Evolutionary conservation across 2,888 invertebrate genomes (phyloP).

Genomic region (Oligia latruncula): DNA sequence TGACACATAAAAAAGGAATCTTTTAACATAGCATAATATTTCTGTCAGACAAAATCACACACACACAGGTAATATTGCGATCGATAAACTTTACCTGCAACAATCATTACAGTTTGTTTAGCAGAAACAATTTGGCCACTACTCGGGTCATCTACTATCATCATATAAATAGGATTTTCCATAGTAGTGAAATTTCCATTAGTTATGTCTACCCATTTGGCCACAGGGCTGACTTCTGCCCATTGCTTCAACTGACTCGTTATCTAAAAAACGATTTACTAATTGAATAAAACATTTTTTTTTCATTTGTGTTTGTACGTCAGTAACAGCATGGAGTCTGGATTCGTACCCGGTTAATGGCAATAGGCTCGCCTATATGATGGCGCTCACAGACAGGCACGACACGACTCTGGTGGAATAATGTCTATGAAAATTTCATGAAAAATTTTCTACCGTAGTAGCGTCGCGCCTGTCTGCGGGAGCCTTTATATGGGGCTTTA

Average conservation of each 20-base stretch:
- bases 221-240: slow-evolving; percentile 84
- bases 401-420: neutral
- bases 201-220: slow-evolving; percentile 84
- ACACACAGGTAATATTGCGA: neutral
- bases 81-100: slow-evolving; percentile 77
- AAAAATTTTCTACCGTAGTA: neutral
- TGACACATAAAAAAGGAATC: neutral
- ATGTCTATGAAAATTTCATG: neutral
- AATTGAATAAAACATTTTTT: neutral
- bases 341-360: no score
- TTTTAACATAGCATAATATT: neutral
- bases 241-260: slow-evolving; percentile 80
- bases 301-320: neutral
- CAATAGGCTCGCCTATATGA: neutral
- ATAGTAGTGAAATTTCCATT: slow-evolving; percentile 83
- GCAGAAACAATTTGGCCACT: slow-evolving; percentile 84
- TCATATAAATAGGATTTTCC: slow-evolving; percentile 87
- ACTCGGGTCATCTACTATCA: slow-evolving; percentile 86
- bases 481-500: neutral
- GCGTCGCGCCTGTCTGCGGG: neutral
- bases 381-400: neutral
- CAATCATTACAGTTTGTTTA: slow-evolving; percentile 85
- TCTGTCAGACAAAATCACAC: neutral
- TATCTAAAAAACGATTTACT: slow-evolving; percentile 72
- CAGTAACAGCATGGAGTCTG: neutral